Base-by-base conservation (phyloP, 2,888 invertebrate species). In the Drosophila dives region DNA sequence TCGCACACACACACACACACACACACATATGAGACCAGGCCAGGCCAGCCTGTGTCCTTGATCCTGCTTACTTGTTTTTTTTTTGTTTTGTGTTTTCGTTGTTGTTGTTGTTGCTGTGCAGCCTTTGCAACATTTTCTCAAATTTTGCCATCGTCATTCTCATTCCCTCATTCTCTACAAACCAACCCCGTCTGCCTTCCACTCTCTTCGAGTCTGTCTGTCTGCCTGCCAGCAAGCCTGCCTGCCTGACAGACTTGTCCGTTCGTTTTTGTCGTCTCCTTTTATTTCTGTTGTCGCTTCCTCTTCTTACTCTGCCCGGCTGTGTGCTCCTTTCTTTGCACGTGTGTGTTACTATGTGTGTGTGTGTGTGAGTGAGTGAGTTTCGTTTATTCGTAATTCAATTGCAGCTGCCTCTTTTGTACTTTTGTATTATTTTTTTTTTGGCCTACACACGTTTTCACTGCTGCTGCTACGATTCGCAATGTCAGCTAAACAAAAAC, bases 391-490 rank as follows among this genome's bases (percentile, higher is more conserved):
- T 64, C 72, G 82, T 89, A 87, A 90, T 87, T 90, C 74, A 89
- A 88, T 86, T 91, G 90, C 92, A 92, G 91, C 91, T 92, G 91
- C 90, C 80, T 82, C 87, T 86, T 87, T 83, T 78, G 26, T 81
- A 72, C 68, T 75, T 87, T 63, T 64, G 48, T 70, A 55, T 71
- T 79, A 59, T 63, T 74, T 74, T 26, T 26, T 29, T 62, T 23
- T 75, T 53, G 36, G 72, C 69, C 53, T 58, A 49, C 64, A 55
- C 55, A 23, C 23, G 3, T 53, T 64, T 23, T 67, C 40, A 32
- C 6, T 59, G 29, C 23, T 34, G 40, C 36, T 26, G 26, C 34
- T 62, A 54, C 62, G 45, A 53, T 69, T 78, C 32, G 66, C 63
- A 62, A 78, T 64, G 55, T 55, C 63, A 61, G 45, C 60, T 50